phyloP scores from a whole-genome alignment of 2,888 invertebrate genomes.

The Tortricodes alternella region DNA sequence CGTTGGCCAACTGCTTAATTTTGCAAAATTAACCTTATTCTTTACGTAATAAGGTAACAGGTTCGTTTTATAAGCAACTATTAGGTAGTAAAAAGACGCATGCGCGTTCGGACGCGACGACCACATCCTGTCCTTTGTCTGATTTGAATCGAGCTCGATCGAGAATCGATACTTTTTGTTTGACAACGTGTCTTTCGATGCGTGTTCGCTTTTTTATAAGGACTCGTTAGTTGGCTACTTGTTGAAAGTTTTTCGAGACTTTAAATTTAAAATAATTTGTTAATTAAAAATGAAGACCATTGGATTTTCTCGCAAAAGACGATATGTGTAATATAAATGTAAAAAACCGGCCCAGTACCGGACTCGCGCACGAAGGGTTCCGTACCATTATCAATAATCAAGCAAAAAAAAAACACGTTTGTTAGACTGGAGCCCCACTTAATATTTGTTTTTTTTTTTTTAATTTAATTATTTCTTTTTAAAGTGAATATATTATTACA shows the following conservation, averaged over 20 bases:
- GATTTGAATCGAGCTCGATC: slow-evolving; percentile 54
- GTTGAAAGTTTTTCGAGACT: background rate
- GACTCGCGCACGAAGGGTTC: too few relatives aligned
- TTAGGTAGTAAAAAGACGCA: slow-evolving; percentile 40
- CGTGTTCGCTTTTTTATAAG: slow-evolving; percentile 37
- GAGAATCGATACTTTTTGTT: slow-evolving; percentile 46
- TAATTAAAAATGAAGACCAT: too few relatives aligned
- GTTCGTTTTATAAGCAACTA: slow-evolving; percentile 12
- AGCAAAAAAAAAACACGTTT: too few relatives aligned
- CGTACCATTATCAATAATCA: too few relatives aligned
- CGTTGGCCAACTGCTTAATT: slow-evolving; percentile 1
- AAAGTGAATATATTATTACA: too few relatives aligned
- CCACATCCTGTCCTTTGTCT: slow-evolving; percentile 65
- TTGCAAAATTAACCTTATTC: slow-evolving; percentile 30
- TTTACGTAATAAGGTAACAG: background rate
- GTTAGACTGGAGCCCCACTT: too few relatives aligned
- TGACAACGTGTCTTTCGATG: slow-evolving; percentile 41
- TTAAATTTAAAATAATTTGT: background rate
- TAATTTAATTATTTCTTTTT: too few relatives aligned
- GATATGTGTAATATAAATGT: too few relatives aligned
- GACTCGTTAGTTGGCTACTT: slow-evolving; percentile 16
- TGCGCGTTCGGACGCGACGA: slow-evolving; percentile 59
- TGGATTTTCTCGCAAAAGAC: too few relatives aligned
- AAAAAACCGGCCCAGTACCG: too few relatives aligned
- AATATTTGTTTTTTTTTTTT: too few relatives aligned